phyloP scores from a whole-genome alignment of 2,113 vertebrate species.

The Cyanistes caeruleus region DNA sequence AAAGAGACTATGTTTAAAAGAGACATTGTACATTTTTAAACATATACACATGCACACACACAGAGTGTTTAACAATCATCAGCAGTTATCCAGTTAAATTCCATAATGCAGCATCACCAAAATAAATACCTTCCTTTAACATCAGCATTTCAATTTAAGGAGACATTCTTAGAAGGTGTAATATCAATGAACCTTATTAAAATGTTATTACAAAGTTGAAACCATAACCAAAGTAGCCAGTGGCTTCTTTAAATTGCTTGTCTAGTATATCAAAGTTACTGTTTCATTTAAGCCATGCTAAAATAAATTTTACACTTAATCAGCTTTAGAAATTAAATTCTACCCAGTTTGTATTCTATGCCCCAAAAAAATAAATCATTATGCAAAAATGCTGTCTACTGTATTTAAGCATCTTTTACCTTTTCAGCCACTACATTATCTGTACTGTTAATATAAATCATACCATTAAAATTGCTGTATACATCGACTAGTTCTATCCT shows the following conservation, averaged over 20 bases:
- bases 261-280: not conserved
- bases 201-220: not conserved
- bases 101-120: not conserved
- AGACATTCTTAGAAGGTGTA: not conserved
- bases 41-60: not conserved
- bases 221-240: not conserved
- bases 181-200: not conserved
- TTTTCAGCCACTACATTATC: not conserved
- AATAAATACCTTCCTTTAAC: not conserved
- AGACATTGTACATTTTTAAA: conserved; percentile 14
- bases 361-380: not conserved
- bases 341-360: not conserved
- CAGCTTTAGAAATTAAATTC: not conserved
- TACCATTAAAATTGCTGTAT: not conserved
- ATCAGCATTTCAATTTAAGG: not conserved
- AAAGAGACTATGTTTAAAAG: conserved; percentile 42
- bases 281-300: not conserved
- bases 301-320: conserved; percentile 9
- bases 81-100: conserved; percentile 3
- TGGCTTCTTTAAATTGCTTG: not conserved
- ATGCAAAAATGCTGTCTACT: not conserved
- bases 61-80: not conserved
- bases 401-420: not conserved
- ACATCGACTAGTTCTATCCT: not conserved
- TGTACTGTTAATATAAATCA: not conserved